These are phyloP conservation scores for Cyanistes caeruleus DNA, from an alignment of 2,113 vertebrate species.

Conservation along the genomic window DNA sequence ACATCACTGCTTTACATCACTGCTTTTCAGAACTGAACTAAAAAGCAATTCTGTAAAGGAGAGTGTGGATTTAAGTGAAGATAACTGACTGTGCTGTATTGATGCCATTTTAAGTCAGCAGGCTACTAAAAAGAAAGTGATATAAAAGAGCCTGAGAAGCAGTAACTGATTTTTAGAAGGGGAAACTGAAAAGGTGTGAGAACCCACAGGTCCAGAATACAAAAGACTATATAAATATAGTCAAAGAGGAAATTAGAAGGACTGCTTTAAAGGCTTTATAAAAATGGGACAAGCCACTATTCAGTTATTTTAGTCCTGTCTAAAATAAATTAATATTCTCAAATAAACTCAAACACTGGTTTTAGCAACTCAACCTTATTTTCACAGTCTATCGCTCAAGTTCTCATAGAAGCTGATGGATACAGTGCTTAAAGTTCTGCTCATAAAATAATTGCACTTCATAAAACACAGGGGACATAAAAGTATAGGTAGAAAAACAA, in stretches of 20 bases:
- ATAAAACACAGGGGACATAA: background rate
- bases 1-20: background rate
- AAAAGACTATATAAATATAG: background rate
- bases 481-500: background rate
- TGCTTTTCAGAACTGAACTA: background rate
- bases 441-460: background rate
- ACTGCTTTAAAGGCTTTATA: background rate
- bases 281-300: background rate
- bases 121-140: background rate
- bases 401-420: background rate
- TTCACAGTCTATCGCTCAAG: background rate
- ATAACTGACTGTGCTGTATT: background rate
- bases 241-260: background rate
- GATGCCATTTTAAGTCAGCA: background rate
- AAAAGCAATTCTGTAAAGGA: background rate
- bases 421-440: background rate
- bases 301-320: background rate
- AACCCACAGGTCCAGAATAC: background rate
- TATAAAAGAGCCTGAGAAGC: background rate
- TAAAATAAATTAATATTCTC: background rate
- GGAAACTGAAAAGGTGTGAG: background rate
- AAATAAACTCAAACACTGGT: background rate
- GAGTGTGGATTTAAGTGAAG: background rate
- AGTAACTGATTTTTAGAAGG: background rate
- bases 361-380: background rate